Percentiles rank a stretch among this genome's conserved stretches.
These are phyloP conservation scores for Alectoris magna DNA, from an alignment of 2,797 vertebrate genomes.

Conservation along the genomic window DNA sequence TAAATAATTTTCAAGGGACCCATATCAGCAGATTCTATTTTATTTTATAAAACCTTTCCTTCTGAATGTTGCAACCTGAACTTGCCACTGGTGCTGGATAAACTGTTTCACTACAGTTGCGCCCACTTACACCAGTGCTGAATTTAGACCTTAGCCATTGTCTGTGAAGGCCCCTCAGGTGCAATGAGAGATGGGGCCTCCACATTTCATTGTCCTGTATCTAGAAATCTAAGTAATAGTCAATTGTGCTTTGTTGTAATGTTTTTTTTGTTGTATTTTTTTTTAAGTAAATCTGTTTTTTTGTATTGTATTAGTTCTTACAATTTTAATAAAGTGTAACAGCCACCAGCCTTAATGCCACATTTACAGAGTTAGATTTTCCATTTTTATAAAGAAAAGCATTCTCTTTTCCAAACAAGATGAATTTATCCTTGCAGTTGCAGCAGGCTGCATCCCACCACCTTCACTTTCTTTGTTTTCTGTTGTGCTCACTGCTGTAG, in stretches of 20 bases:
- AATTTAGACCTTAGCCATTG: not conserved
- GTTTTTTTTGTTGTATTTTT: not conserved
- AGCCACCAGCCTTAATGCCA: not conserved
- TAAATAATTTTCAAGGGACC: conserved; percentile 40
- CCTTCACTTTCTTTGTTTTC: not conserved
- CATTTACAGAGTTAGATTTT: conserved; percentile 14
- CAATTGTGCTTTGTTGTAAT: conserved; percentile 5
- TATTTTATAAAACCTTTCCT: conserved; percentile 15
- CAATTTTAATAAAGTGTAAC: conserved; percentile 10
- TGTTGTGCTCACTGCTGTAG: not conserved
- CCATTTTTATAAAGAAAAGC: not conserved
- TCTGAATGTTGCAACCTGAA: not conserved
- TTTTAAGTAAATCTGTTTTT: not conserved
- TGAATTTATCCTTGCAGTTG: not conserved
- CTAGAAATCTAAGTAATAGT: conserved; percentile 9
- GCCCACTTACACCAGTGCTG: not conserved
- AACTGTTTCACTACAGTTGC: not conserved
- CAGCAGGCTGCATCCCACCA: not conserved
- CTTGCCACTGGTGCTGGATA: accelerated
- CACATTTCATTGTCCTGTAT: conserved; percentile 2
- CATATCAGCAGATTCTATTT: not conserved
- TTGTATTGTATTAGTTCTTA: not conserved
- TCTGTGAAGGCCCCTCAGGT: not conserved
- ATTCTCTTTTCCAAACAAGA: not conserved
- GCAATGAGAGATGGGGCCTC: conserved; percentile 3